Conservation (phyloP, 2,113 vertebrate genomes). For the Haliaeetus leucogaster region DNA sequence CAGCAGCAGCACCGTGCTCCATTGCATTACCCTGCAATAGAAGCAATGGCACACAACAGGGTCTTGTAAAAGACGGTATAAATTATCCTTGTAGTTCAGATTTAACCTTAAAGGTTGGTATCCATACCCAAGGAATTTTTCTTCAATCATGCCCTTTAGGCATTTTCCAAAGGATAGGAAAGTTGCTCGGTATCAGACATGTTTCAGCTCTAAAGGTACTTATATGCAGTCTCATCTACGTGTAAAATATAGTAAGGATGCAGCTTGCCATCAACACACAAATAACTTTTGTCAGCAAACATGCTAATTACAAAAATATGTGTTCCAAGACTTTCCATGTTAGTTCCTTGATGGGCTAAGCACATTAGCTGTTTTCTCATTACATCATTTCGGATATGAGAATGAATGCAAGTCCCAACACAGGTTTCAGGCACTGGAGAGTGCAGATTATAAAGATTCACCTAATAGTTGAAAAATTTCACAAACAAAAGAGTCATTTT, state of each 20-base stretch:
- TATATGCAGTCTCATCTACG: not conserved
- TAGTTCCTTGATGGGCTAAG: not conserved
- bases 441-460: not conserved
- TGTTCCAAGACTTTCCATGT: not conserved
- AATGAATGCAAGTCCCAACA: slow-evolving; percentile 33
- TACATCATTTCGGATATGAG: slow-evolving; percentile 38
- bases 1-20: not conserved
- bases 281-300: slow-evolving; percentile 50
- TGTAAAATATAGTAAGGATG: not conserved
- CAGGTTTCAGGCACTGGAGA: not conserved
- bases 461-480: not conserved
- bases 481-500: not conserved
- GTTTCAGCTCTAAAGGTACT: not conserved
- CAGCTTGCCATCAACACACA: not conserved
- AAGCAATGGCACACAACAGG: not conserved
- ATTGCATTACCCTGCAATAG: not conserved
- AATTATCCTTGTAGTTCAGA: not conserved
- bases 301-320: not conserved
- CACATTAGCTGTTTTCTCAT: slow-evolving; percentile 34
- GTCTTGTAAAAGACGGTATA: not conserved
- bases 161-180: not conserved
- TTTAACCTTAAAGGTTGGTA: not conserved
- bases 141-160: not conserved
- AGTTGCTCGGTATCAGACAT: not conserved
- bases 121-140: not conserved